Evolutionary conservation across 23 tunicate genomes (phyloP).

Genomic region (Ascidia mentula): DNA sequence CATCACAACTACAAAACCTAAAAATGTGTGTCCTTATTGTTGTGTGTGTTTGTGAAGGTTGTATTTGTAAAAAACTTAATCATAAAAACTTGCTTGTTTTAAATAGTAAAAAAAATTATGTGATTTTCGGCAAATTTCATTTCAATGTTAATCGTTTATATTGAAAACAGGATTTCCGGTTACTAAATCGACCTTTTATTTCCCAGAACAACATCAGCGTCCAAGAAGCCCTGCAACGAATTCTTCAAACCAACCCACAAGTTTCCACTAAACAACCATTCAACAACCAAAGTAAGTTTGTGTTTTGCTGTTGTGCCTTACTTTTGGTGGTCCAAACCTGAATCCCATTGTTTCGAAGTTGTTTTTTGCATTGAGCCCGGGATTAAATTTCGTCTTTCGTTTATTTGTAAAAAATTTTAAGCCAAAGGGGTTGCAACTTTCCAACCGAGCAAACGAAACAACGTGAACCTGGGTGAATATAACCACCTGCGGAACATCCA

Average conservation of each 20-base stretch:
- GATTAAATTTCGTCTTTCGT: neutral
- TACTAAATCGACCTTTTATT: too few species aligned
- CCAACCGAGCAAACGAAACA: neutral
- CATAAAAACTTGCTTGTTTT: neutral
- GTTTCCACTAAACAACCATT: neutral
- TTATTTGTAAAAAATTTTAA: too few species aligned
- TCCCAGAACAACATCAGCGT: neutral
- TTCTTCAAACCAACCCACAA: neutral
- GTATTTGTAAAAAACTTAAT: too few species aligned
- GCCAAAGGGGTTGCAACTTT: neutral
- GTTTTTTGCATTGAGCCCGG: neutral
- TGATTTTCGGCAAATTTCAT: too few species aligned
- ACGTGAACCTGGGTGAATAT: neutral
- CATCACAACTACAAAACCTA: neutral
- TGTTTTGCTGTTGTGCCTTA: too few species aligned
- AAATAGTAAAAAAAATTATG: too few species aligned
- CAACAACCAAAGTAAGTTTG: neutral
- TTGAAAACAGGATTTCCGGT: too few species aligned
- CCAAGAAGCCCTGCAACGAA: neutral
- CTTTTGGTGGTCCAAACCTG: too few species aligned
- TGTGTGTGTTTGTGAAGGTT: neutral
- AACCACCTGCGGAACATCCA: neutral
- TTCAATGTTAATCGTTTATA: too few species aligned
- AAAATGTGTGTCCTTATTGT: neutral
- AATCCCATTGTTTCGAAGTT: too few species aligned